These are phyloP conservation scores for Agrochola macilenta DNA, from an alignment of 2,888 invertebrate genomes.

Conservation along the genomic window DNA sequence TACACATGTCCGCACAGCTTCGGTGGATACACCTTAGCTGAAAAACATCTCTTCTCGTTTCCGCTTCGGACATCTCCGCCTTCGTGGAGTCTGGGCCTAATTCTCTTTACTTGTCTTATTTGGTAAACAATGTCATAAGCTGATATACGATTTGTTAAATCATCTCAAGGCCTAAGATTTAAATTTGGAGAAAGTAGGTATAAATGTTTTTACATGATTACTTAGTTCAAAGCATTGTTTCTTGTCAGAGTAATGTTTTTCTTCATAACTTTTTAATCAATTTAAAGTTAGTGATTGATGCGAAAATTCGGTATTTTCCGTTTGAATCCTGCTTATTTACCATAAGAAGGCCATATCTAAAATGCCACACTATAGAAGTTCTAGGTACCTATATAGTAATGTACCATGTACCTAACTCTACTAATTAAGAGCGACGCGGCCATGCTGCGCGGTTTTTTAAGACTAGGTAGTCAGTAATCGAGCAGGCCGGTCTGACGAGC, in stretches of 20 bases:
- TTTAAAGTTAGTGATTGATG: not conserved
- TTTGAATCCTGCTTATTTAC: not conserved
- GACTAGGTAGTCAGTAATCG: constrained; percentile 42
- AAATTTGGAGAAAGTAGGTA: not conserved
- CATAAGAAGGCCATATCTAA: not conserved
- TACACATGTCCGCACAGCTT: too few relatives aligned
- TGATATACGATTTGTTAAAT: not conserved
- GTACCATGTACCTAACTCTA: constrained; percentile 26
- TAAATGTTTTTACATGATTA: not conserved
- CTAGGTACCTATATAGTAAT: not conserved
- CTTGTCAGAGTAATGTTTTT: not conserved
- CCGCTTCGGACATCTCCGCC: too few relatives aligned
- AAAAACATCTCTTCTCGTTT: too few relatives aligned
- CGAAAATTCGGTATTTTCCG: not conserved
- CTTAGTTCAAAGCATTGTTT: not conserved
- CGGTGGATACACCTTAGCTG: too few relatives aligned
- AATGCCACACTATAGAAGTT: not conserved
- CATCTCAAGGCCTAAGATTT: not conserved
- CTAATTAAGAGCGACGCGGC: constrained; percentile 65
- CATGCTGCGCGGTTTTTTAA: constrained; percentile 57
- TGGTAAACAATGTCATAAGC: not conserved
- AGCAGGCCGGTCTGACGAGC: constrained; percentile 44
- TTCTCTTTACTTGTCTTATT: not conserved
- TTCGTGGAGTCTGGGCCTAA: too few relatives aligned
- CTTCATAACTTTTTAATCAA: not conserved